Conservation (phyloP, 2,888 invertebrate genomes). For the Hirtodrosophila histrioides region DNA sequence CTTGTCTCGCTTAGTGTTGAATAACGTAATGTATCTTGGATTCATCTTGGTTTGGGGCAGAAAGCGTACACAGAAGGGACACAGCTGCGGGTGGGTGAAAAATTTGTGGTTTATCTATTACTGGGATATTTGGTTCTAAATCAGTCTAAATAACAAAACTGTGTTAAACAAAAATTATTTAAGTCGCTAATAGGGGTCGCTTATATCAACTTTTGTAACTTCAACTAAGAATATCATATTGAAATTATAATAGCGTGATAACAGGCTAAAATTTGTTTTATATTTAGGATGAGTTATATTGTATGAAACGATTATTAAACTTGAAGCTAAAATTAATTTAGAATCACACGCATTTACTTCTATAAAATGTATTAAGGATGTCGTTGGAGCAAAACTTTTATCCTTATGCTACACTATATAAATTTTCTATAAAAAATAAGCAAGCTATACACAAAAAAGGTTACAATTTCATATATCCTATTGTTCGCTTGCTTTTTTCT, state of each 20-base stretch:
- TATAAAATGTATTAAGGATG: no score
- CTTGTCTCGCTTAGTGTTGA: slow-evolving; percentile 62
- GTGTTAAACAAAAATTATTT: slow-evolving; percentile 22
- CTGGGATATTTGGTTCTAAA: slow-evolving; percentile 40
- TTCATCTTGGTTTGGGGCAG: slow-evolving; percentile 26
- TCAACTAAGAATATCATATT: no score
- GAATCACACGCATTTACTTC: no score
- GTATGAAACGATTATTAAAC: no score
- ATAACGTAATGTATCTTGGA: slow-evolving; percentile 67
- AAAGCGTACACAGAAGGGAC: slow-evolving; percentile 12
- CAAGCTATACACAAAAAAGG: slow-evolving; percentile 13
- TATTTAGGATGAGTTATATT: no score
- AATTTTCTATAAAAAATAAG: neutral
- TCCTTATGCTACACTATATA: neutral
- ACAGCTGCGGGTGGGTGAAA: neutral
- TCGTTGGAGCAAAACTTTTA: no score
- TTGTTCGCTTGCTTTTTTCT: slow-evolving; percentile 6
- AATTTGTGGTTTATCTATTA: slow-evolving; percentile 19
- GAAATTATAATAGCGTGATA: no score
- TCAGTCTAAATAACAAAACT: slow-evolving; percentile 22
- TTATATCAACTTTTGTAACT: slow-evolving; percentile 20
- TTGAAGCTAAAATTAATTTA: no score
- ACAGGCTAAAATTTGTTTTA: no score
- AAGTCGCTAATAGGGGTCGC: slow-evolving; percentile 38
- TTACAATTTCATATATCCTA: slow-evolving; percentile 25